Conservation (phyloP, 2,797 vertebrate genomes). For the Microchirus variegatus region DNA sequence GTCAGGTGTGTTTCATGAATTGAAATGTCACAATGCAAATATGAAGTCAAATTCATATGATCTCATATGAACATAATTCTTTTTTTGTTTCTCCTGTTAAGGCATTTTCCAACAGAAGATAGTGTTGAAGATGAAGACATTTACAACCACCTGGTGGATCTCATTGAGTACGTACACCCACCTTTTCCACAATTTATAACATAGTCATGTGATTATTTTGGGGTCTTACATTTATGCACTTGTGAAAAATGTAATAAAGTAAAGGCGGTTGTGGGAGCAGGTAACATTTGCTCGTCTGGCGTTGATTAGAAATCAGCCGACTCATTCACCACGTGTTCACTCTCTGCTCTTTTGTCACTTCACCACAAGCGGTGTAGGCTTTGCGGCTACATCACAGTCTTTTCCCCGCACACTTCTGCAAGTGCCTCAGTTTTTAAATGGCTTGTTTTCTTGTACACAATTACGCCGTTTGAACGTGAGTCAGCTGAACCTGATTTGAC, state of each 20-base stretch:
- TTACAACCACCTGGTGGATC: constrained; percentile 94
- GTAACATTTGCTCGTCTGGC: constrained; percentile 44
- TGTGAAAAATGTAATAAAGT: background rate
- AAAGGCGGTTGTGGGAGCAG: constrained; percentile 9
- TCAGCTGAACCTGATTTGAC: background rate
- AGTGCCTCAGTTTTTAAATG: background rate
- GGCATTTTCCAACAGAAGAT: constrained; percentile 94
- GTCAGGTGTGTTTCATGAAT: constrained; percentile 82
- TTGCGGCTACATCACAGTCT: constrained; percentile 1
- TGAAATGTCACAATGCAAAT: background rate
- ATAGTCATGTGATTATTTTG: background rate
- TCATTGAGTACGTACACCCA: constrained; percentile 89
- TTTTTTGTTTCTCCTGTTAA: constrained; percentile 46
- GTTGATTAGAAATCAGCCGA: constrained; percentile 48
- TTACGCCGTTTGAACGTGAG: background rate
- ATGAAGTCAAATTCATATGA: background rate
- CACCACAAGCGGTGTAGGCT: constrained; percentile 18
- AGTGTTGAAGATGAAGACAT: constrained; percentile 91
- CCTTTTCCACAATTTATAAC: background rate
- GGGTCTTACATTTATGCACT: background rate
- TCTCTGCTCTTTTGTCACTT: constrained; percentile 10
- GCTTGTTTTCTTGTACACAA: background rate
- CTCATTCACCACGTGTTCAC: constrained; percentile 5
- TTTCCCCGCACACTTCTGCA: background rate
- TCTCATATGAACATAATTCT: background rate